These are phyloP conservation scores for Heteromyza rotundicornis DNA, from an alignment of 2,888 invertebrate species.

Conservation along the genomic window DNA sequence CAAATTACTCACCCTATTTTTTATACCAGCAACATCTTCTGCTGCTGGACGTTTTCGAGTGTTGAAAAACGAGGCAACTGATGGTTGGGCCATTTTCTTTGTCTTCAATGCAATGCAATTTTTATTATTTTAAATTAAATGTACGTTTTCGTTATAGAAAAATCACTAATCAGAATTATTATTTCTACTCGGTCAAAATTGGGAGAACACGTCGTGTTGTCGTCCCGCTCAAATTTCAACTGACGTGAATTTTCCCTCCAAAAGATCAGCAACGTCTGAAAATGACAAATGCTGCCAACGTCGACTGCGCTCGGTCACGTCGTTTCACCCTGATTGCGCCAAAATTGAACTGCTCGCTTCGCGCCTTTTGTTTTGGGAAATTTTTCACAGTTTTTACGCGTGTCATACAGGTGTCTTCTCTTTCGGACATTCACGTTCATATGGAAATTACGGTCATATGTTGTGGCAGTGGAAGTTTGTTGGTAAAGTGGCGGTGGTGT, in stretches of 20 bases:
- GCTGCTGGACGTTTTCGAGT: constrained; percentile 77
- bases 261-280: constrained; percentile 31
- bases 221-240: constrained; percentile 52
- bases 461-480: too few species aligned
- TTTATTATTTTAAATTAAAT: too few species aligned
- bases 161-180: too few species aligned
- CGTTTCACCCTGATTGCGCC: too few species aligned
- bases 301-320: constrained; percentile 21
- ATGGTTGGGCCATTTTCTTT: constrained; percentile 74
- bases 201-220: constrained; percentile 43
- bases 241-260: constrained; percentile 56
- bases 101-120: too few species aligned
- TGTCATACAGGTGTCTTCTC: too few species aligned
- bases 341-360: constrained; percentile 43
- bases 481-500: too few species aligned
- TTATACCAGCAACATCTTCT: constrained; percentile 69
- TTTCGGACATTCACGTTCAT: not conserved
- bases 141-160: constrained; percentile 10
- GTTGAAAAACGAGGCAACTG: constrained; percentile 77
- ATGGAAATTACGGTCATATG: too few species aligned
- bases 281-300: constrained; percentile 8
- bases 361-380: constrained; percentile 42
- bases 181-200: not conserved
- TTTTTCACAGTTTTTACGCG: too few species aligned
- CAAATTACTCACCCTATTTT: constrained; percentile 65